These are phyloP conservation scores for Malacoctenus gilli DNA, from an alignment of 2,797 vertebrate genomes.

Conservation along the genomic window DNA sequence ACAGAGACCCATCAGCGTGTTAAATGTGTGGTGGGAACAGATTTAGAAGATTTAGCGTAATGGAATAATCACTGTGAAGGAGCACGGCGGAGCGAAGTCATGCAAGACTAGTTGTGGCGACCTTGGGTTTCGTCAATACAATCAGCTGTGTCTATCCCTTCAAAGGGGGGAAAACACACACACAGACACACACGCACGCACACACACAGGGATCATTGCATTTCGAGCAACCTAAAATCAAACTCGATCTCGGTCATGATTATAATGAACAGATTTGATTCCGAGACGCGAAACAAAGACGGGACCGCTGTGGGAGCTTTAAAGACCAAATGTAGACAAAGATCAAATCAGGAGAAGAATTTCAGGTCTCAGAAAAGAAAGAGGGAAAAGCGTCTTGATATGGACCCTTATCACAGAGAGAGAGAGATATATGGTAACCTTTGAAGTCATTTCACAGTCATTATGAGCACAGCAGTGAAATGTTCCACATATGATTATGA, in stretches of 20 bases:
- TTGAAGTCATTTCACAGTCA: slow-evolving; percentile 56
- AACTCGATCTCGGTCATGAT: slow-evolving; percentile 39
- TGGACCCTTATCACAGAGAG: slow-evolving; percentile 25
- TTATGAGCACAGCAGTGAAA: slow-evolving; percentile 38
- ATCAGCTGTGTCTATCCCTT: slow-evolving; percentile 35
- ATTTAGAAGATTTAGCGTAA: slow-evolving; percentile 68
- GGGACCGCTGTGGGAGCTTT: slow-evolving; percentile 7
- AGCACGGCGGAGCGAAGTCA: slow-evolving; percentile 48
- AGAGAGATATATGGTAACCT: slow-evolving; percentile 53
- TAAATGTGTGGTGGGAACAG: slow-evolving; percentile 58
- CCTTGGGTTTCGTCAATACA: slow-evolving; percentile 63
- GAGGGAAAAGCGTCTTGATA: slow-evolving; percentile 28
- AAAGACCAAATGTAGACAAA: slow-evolving; percentile 21
- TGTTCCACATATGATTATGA: slow-evolving; percentile 36
- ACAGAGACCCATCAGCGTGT: slow-evolving; percentile 44
- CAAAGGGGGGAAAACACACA: slow-evolving; percentile 3
- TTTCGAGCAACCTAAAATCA: slow-evolving; percentile 32
- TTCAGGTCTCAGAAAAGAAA: slow-evolving; percentile 5
- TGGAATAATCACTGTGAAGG: slow-evolving; percentile 67
- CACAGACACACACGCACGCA: neutral
- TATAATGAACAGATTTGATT: slow-evolving; percentile 41
- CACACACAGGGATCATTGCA: slow-evolving; percentile 12
- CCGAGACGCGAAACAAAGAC: slow-evolving; percentile 15
- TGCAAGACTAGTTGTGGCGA: slow-evolving; percentile 49
- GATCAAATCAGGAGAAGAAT: slow-evolving; percentile 20